These are phyloP conservation scores for Drusus annulatus DNA, from an alignment of 1,140 invertebrate genomes.

Conservation along the genomic window DNA sequence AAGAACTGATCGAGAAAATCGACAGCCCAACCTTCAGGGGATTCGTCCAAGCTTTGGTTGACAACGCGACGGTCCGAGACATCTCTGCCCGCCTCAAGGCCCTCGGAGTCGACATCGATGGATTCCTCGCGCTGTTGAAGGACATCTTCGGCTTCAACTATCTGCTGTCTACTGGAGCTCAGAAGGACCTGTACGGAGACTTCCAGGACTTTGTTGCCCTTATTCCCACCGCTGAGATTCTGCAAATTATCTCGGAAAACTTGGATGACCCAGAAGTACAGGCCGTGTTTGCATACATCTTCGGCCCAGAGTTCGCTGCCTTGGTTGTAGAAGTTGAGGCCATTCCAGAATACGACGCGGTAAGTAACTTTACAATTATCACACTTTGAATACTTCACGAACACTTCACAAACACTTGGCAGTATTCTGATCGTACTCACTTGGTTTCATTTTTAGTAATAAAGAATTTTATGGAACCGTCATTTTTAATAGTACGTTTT, in stretches of 20 bases:
- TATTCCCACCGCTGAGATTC: constrained; percentile 23
- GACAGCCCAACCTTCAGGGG: constrained; percentile 14
- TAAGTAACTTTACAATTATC: background rate
- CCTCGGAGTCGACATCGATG: constrained; percentile 24
- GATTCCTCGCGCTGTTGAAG: constrained; percentile 2
- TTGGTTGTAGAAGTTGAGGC: constrained; percentile 22
- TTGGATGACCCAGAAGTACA: constrained; percentile 38
- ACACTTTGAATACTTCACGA: background rate
- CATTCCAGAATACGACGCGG: constrained; percentile 24
- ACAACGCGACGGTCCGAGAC: background rate
- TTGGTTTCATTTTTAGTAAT: too few species aligned
- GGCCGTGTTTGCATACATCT: constrained; percentile 28
- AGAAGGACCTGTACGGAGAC: background rate
- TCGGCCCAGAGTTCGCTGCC: constrained; percentile 17
- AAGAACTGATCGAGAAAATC: constrained; percentile 25
- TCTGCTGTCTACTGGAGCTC: background rate
- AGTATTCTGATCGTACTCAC: too few species aligned
- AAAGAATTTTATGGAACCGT: too few species aligned
- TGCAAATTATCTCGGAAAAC: constrained; percentile 14
- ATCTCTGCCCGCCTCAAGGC: constrained; percentile 5
- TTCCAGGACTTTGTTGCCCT: constrained; percentile 40
- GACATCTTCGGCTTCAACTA: constrained; percentile 34
- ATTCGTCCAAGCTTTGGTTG: constrained; percentile 3
- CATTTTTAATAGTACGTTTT: too few species aligned
- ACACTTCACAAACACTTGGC: too few species aligned